Evolutionary conservation across 1,140 invertebrate genomes (phyloP).

Genomic region (Drosophila takahashii): DNA sequence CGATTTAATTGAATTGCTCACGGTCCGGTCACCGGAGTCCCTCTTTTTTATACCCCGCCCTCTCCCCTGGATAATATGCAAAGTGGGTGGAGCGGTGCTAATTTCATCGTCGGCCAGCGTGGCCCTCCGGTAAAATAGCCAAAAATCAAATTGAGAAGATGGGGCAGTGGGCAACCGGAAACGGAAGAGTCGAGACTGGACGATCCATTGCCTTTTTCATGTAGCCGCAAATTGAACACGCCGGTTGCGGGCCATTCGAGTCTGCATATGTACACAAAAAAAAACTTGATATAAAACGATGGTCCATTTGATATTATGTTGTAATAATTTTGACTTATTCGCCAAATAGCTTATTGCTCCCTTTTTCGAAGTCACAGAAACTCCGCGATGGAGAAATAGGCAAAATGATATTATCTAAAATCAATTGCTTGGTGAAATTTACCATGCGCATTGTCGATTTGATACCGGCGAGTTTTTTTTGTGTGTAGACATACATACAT

Average conservation of each 20-base stretch:
- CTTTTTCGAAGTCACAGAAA: no score
- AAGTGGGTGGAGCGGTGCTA: conserved; percentile 28
- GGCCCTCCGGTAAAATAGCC: conserved; percentile 20
- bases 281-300: neutral
- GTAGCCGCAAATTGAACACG: conserved; percentile 48
- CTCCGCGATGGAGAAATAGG: no score
- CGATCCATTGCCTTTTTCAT: conserved; percentile 30
- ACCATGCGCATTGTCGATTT: no score
- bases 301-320: no score
- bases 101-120: conserved; percentile 38
- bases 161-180: neutral
- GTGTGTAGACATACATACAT: neutral
- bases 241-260: conserved; percentile 18
- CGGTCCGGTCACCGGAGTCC: conserved; percentile 10
- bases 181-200: neutral
- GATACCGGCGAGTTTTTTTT: no score
- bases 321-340: no score
- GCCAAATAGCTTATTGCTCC: no score
- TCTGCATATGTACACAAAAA: neutral
- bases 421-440: no score
- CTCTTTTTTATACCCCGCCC: no score
- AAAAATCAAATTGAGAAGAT: conserved; percentile 36
- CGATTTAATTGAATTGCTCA: conserved; percentile 71
- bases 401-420: no score
- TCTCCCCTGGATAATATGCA: conserved; percentile 30